These are phyloP conservation scores for Cliona cf. orientalis DNA, from an alignment of 37 sponge, comb jelly and placozoan species.

Conservation along the genomic window DNA sequence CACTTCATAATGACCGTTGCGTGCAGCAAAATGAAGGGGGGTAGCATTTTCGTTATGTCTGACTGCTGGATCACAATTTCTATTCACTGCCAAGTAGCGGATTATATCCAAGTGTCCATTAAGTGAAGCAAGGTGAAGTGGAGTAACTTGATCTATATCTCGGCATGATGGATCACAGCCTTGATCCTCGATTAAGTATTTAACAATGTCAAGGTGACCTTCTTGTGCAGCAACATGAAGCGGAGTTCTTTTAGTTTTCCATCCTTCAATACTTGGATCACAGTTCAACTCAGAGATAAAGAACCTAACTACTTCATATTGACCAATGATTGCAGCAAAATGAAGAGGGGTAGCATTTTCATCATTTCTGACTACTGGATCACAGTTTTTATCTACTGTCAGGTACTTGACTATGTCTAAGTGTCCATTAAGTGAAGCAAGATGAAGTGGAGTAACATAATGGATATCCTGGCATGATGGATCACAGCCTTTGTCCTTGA, in stretches of 20 bases:
- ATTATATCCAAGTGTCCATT: constrained; percentile 18
- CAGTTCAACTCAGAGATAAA: not conserved
- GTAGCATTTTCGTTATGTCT: not conserved
- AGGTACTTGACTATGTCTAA: constrained; percentile 12
- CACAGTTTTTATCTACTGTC: not conserved
- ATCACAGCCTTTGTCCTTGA: not conserved
- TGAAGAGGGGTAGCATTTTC: not conserved
- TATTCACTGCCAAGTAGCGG: not conserved
- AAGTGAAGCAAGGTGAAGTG: constrained; percentile 14
- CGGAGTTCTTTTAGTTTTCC: not conserved
- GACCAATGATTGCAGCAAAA: not conserved
- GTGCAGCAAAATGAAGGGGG: constrained; percentile 40
- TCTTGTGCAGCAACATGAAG: constrained; percentile 6
- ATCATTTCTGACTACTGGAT: not conserved
- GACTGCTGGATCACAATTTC: not conserved
- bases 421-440: constrained; percentile 7
- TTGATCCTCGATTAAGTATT: constrained; percentile 6
- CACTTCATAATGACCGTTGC: constrained; percentile 14
- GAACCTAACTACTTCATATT: not conserved
- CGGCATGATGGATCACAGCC: not conserved
- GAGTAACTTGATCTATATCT: constrained; percentile 17
- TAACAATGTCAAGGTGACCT: constrained; percentile 24
- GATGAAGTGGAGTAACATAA: constrained; percentile 2
- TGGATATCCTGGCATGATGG: not conserved
- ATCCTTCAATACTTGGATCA: not conserved